Conservation (phyloP, 2,888 invertebrate species). For the Xestia rhomboidea region DNA sequence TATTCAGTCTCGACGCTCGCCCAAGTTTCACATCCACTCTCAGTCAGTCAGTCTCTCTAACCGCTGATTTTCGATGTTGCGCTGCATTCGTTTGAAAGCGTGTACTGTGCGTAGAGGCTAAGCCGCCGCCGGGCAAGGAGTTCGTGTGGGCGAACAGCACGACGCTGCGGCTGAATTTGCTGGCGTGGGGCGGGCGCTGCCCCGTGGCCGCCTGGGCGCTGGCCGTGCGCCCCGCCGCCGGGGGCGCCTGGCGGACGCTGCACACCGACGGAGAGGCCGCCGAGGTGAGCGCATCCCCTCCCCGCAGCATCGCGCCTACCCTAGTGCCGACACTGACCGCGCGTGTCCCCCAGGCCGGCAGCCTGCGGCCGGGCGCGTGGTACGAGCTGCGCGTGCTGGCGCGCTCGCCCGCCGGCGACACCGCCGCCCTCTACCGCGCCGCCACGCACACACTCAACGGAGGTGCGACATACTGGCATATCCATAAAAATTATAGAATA, state of each 20-base stretch:
- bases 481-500: background rate
- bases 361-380: constrained; percentile 90
- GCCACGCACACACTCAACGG: constrained; percentile 89
- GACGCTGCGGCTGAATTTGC: constrained; percentile 92
- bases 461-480: constrained; percentile 76
- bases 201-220: constrained; percentile 92
- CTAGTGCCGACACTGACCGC: background rate
- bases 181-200: constrained; percentile 94
- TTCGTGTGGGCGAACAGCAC: constrained; percentile 93
- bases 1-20: background rate
- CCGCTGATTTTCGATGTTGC: background rate
- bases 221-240: constrained; percentile 84
- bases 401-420: constrained; percentile 89
- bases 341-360: constrained; percentile 81
- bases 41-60: background rate
- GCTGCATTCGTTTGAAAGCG: constrained; percentile 43
- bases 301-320: no score
- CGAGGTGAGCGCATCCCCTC: constrained; percentile 67
- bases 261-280: constrained; percentile 74
- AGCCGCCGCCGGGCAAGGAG: constrained; percentile 91
- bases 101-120: constrained; percentile 85
- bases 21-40: background rate
- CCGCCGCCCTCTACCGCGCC: constrained; percentile 89
- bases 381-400: constrained; percentile 91
- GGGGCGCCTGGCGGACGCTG: constrained; percentile 82